phyloP scores from a whole-genome alignment of 2,797 vertebrate species.

The Microtus obscurus region DNA sequence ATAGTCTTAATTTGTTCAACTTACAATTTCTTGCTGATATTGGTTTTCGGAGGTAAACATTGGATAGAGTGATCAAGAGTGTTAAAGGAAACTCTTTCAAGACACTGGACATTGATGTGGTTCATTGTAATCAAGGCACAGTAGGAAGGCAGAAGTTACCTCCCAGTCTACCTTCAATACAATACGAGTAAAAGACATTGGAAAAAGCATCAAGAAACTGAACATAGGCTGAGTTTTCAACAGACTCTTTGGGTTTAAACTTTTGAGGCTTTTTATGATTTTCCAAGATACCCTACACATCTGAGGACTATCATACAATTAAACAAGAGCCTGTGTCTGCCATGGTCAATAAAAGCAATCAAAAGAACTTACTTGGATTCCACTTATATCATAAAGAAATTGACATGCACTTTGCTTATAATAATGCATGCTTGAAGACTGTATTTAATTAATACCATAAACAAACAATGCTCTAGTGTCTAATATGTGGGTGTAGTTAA shows the following conservation, averaged over 20 bases:
- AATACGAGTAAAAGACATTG: neutral
- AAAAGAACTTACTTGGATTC: neutral
- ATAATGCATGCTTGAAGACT: neutral
- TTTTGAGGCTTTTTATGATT: neutral
- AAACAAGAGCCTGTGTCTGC: neutral
- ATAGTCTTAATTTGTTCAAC: neutral
- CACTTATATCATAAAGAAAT: slow-evolving; percentile 7
- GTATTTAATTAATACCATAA: neutral
- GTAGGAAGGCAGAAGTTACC: neutral
- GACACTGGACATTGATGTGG: neutral
- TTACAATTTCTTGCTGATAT: neutral
- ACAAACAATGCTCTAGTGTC: neutral
- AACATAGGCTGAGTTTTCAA: neutral
- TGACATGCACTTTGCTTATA: neutral
- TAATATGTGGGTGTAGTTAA: neutral
- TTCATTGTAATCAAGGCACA: neutral
- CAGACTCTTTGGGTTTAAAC: neutral
- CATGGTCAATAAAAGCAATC: slow-evolving; percentile 16
- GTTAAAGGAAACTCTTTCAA: neutral
- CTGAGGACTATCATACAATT: neutral
- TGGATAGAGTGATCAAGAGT: neutral
- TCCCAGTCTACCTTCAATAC: neutral
- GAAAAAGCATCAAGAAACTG: neutral
- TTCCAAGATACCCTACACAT: neutral
- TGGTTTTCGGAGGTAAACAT: neutral